Conservation (phyloP, 2,113 vertebrate genomes). For the Oceanodroma tethys region DNA sequence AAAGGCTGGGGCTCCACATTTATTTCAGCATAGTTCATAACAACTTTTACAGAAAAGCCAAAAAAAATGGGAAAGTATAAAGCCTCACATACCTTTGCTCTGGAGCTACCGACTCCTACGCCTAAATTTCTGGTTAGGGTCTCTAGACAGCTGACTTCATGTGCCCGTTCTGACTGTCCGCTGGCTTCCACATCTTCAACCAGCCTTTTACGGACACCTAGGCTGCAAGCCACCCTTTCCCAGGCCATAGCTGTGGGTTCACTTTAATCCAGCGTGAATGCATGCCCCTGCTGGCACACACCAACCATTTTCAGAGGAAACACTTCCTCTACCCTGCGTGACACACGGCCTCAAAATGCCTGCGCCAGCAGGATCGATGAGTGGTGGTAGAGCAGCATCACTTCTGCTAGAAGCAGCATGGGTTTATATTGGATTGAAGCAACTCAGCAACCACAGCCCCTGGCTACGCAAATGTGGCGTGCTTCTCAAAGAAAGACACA, state of each 20-base stretch:
- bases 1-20: background rate
- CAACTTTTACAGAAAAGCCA: background rate
- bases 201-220: background rate
- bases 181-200: background rate
- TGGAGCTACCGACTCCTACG: accelerated
- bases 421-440: background rate
- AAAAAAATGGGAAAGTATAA: background rate
- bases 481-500: background rate
- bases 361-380: background rate
- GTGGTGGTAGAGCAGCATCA: background rate
- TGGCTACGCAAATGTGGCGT: background rate
- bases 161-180: accelerated
- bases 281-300: background rate
- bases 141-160: background rate
- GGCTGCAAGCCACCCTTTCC: background rate
- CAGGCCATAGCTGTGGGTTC: background rate
- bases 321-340: background rate
- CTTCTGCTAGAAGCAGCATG: background rate
- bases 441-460: background rate
- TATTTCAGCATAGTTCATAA: background rate
- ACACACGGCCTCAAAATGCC: background rate
- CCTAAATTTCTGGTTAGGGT: background rate
- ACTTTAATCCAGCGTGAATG: background rate
- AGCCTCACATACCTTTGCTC: background rate
- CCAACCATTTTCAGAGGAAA: background rate